These are phyloP conservation scores for Tetragnatha montana DNA, from an alignment of 2,888 invertebrate species.

Conservation along the genomic window DNA sequence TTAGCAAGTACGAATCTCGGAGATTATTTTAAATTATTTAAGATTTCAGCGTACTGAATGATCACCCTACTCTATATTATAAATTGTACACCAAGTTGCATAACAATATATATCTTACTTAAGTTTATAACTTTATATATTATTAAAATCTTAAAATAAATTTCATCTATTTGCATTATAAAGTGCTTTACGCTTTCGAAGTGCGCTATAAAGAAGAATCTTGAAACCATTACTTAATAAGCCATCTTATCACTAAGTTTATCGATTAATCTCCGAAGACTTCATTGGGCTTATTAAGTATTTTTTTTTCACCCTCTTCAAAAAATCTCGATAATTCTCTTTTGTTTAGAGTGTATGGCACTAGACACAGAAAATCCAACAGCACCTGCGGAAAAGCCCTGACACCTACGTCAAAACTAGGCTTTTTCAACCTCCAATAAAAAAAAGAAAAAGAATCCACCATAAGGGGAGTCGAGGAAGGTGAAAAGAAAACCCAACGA, in stretches of 20 bases:
- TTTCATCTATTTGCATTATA: too few relatives aligned
- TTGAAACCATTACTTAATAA: neutral
- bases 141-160: too few relatives aligned
- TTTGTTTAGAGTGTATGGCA: neutral
- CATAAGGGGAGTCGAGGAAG: neutral
- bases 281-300: neutral
- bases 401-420: neutral
- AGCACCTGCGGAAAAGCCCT: neutral
- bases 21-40: too few relatives aligned
- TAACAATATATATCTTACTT: too few relatives aligned
- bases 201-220: too few relatives aligned
- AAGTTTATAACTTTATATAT: too few relatives aligned
- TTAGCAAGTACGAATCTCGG: too few relatives aligned
- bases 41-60: too few relatives aligned
- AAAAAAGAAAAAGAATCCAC: neutral
- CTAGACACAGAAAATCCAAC: neutral
- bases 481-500: neutral
- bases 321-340: neutral
- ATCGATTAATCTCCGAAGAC: neutral
- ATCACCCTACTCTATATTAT: too few relatives aligned
- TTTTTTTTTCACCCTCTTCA: neutral
- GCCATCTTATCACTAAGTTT: too few relatives aligned
- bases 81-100: too few relatives aligned
- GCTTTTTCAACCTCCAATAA: neutral
- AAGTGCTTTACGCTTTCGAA: too few relatives aligned